phyloP scores from a whole-genome alignment of 2,888 invertebrate genomes.

The Drosophila pseudotakahashii region DNA sequence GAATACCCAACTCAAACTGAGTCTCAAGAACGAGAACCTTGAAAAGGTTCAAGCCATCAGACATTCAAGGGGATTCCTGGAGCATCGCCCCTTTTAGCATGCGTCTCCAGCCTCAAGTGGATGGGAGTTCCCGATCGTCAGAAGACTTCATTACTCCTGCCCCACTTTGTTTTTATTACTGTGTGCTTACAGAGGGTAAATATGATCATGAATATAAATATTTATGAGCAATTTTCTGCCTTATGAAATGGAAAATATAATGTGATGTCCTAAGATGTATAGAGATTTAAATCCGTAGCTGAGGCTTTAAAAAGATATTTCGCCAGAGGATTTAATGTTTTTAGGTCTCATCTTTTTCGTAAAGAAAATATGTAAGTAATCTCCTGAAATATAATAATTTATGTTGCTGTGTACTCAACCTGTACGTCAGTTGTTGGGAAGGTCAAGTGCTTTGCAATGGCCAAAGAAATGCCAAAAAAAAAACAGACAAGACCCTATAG shows the following conservation, averaged over 20 bases:
- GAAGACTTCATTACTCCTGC: slow-evolving; percentile 34
- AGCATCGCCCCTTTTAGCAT: slow-evolving; percentile 24
- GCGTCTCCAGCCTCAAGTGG: slow-evolving; percentile 2
- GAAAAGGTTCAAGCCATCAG: slow-evolving; percentile 62
- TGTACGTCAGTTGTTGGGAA: slow-evolving; percentile 26
- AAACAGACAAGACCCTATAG: slow-evolving; percentile 6
- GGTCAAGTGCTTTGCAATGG: slow-evolving; percentile 42
- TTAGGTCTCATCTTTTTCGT: too few relatives aligned
- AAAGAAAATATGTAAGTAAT: background rate
- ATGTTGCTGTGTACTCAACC: slow-evolving; percentile 22
- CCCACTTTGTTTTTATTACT: slow-evolving; percentile 55
- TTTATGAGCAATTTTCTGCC: slow-evolving; percentile 4
- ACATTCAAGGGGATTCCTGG: slow-evolving; percentile 58
- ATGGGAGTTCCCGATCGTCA: slow-evolving; percentile 22
- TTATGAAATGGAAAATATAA: background rate
- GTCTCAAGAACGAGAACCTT: slow-evolving; percentile 57
- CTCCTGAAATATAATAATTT: background rate
- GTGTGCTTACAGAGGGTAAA: background rate
- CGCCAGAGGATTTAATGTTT: too few relatives aligned
- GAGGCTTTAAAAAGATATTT: too few relatives aligned
- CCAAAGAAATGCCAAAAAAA: slow-evolving; percentile 39
- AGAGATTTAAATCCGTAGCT: background rate
- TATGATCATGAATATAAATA: slow-evolving; percentile 4
- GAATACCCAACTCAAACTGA: slow-evolving; percentile 23
- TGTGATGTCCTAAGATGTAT: too few relatives aligned